Evolutionary conservation across 1,140 invertebrate species (phyloP).

Genomic region (Epicauta chinensis): DNA sequence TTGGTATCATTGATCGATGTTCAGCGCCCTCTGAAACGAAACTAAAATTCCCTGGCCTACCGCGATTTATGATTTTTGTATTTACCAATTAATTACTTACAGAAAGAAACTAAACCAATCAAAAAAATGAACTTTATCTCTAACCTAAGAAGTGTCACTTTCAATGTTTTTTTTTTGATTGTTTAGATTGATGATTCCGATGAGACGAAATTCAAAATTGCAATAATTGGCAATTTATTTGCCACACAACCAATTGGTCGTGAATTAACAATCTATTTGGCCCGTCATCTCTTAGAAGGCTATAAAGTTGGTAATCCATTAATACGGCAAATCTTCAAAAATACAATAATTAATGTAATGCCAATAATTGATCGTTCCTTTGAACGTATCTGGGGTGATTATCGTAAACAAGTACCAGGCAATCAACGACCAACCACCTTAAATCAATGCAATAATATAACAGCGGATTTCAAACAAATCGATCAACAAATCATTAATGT

Average conservation of each 20-base stretch:
- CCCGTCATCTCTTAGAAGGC: constrained; percentile 70
- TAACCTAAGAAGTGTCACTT: too few relatives aligned
- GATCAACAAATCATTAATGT: constrained; percentile 35
- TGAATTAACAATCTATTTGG: constrained; percentile 76
- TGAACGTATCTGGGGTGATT: constrained; percentile 43
- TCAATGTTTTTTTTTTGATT: constrained; percentile 8
- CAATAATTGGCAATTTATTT: constrained; percentile 76
- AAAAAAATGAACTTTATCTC: too few relatives aligned
- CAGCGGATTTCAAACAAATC: constrained; percentile 42
- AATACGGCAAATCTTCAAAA: constrained; percentile 58
- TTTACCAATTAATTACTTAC: too few relatives aligned
- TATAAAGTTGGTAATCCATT: constrained; percentile 58
- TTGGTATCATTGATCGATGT: too few relatives aligned
- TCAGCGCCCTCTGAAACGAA: too few relatives aligned
- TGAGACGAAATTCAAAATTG: constrained; percentile 74
- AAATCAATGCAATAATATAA: constrained; percentile 52
- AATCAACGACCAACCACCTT: constrained; percentile 40
- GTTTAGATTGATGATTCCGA: constrained; percentile 64
- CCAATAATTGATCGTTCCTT: constrained; percentile 59
- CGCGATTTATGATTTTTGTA: too few relatives aligned
- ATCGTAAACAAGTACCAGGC: constrained; percentile 24
- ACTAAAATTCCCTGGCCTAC: too few relatives aligned
- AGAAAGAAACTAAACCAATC: too few relatives aligned
- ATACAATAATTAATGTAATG: constrained; percentile 72
- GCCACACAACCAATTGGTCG: constrained; percentile 76